These are phyloP conservation scores for Sminthurides bifidus DNA, from an alignment of 1,140 invertebrate genomes.

Conservation along the genomic window DNA sequence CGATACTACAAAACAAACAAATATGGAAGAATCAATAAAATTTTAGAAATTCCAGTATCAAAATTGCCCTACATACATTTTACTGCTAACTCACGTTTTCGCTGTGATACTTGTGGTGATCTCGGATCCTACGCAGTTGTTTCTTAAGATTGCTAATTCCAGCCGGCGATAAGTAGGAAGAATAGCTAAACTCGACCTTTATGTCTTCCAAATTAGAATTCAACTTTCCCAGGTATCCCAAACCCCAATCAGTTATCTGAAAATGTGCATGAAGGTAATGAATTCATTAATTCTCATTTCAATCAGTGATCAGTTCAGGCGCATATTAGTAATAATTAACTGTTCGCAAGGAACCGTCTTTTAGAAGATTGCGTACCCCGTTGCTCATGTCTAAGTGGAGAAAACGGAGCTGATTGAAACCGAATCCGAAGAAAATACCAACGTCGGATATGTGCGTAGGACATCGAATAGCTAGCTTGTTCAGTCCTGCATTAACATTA, in stretches of 20 bases:
- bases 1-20: no score
- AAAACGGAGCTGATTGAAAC: conserved; percentile 6
- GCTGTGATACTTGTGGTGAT: no score
- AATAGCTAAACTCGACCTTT: conserved; percentile 7
- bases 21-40: no score
- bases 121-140: conserved; percentile 3
- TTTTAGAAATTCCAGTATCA: no score
- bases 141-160: background rate
- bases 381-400: conserved; percentile 5
- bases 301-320: background rate
- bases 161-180: background rate
- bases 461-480: conserved; percentile 2
- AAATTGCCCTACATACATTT: no score
- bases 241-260: conserved; percentile 14
- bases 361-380: background rate
- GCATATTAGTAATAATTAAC: background rate
- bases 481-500: conserved; percentile 1
- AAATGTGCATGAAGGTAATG: background rate
- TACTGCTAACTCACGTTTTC: no score
- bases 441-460: conserved; percentile 10
- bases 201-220: conserved; percentile 12
- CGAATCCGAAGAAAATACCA: conserved; percentile 10
- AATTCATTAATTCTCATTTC: no score
- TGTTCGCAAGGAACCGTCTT: no score
- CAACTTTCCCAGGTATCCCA: conserved; percentile 4